Conservation (phyloP, 2,888 invertebrate genomes). For the Cheilosia scutellata region DNA sequence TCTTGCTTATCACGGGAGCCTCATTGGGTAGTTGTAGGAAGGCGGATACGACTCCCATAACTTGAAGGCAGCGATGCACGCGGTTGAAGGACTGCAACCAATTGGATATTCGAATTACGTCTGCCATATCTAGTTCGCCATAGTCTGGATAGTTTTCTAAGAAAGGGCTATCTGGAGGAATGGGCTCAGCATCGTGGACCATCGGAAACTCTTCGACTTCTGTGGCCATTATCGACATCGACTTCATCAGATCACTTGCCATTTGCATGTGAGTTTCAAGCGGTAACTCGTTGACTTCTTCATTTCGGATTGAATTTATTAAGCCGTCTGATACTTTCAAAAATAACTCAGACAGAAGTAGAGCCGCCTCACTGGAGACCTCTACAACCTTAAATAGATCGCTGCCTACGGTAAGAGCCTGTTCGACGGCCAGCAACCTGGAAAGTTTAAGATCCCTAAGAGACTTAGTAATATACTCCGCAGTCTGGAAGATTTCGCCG, state of each 20-base stretch:
- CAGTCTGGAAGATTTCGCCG: slow-evolving; percentile 15
- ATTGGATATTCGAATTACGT: slow-evolving; percentile 67
- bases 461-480: slow-evolving; percentile 30
- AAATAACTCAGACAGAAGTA: slow-evolving; percentile 64
- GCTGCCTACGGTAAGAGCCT: slow-evolving; percentile 60
- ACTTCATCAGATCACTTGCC: slow-evolving; percentile 31
- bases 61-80: slow-evolving; percentile 46
- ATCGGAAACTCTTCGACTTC: slow-evolving; percentile 68
- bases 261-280: slow-evolving; percentile 55
- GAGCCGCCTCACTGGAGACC: slow-evolving; percentile 59
- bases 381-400: slow-evolving; percentile 48
- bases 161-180: slow-evolving; percentile 55
- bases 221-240: slow-evolving; percentile 59
- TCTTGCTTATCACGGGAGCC: neutral
- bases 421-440: slow-evolving; percentile 75
- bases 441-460: slow-evolving; percentile 44
- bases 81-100: slow-evolving; percentile 68
- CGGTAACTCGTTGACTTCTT: slow-evolving; percentile 67
- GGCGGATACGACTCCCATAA: slow-evolving; percentile 51
- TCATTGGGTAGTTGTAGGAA: slow-evolving; percentile 57
- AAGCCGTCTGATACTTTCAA: slow-evolving; percentile 65
- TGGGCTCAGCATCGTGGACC: slow-evolving; percentile 38
- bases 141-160: slow-evolving; percentile 76
- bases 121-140: slow-evolving; percentile 66
- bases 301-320: slow-evolving; percentile 45